phyloP scores from a whole-genome alignment of 1,140 invertebrate species.

The Drosophila tsacasi region DNA sequence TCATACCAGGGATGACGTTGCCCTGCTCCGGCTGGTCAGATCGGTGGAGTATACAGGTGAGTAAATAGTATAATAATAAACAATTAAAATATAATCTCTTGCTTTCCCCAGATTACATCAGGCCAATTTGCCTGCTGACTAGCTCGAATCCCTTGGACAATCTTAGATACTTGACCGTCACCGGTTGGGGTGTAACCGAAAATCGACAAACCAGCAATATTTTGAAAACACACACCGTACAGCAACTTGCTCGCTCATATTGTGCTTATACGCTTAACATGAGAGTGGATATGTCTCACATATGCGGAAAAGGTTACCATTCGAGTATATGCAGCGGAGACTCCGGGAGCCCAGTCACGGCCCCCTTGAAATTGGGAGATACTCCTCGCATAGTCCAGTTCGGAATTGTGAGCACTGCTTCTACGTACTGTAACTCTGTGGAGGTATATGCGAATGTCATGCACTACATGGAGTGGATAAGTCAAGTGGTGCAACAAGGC shows the following conservation, averaged over 20 bases:
- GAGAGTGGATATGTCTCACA: neutral
- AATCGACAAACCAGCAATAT: neutral
- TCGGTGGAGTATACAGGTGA: neutral
- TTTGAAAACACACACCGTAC: neutral
- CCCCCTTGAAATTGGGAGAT: neutral
- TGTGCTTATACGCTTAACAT: neutral
- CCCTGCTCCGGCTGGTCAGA: neutral
- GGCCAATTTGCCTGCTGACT: neutral
- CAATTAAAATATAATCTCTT: neutral
- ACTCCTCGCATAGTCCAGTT: neutral
- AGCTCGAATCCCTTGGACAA: neutral
- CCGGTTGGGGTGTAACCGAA: neutral
- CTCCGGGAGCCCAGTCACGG: neutral
- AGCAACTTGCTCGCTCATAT: neutral
- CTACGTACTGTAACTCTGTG: neutral
- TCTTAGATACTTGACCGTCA: neutral
- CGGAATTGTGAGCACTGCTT: neutral
- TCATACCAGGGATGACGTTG: neutral
- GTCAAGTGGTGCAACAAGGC: neutral
- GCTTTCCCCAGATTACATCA: neutral
- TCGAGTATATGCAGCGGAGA: neutral
- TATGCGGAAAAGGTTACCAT: neutral
- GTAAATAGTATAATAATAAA: neutral
- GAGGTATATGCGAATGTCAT: neutral
- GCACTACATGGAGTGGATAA: neutral